phyloP scores from a whole-genome alignment of 2,888 invertebrate genomes.

The Seladonia tumulorum region DNA sequence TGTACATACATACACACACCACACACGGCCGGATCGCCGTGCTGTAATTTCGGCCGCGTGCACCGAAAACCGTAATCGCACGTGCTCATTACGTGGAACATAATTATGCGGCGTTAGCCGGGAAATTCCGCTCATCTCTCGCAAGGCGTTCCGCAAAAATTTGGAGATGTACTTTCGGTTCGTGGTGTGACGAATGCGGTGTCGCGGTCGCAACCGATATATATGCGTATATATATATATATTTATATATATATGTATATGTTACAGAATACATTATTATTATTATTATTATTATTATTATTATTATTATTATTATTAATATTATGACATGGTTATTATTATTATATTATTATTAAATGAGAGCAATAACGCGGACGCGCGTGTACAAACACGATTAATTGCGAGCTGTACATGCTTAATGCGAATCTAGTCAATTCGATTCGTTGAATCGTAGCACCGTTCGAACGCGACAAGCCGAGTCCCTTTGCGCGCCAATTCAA shows the following conservation, averaged over 20 bases:
- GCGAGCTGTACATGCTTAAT: conserved; percentile 54
- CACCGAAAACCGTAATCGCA: conserved; percentile 5
- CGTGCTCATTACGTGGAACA: conserved; percentile 12
- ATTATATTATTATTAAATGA: conserved; percentile 38
- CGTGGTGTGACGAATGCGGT: conserved; percentile 20
- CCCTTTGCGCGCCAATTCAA: conserved; percentile 35
- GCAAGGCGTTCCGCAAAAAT: not conserved
- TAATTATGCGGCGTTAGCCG: not conserved
- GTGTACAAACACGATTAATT: conserved; percentile 51
- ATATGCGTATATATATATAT: conserved; percentile 5
- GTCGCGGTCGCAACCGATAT: conserved; percentile 9
- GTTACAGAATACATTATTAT: conserved; percentile 7
- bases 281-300: conserved; percentile 12
- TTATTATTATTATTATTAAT: not conserved
- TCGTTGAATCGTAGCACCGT: conserved; percentile 62
- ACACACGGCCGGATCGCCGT: not conserved
- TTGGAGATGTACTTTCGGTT: conserved; percentile 27
- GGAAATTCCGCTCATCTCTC: not conserved
- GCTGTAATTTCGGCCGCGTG: not conserved
- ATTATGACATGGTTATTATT: not conserved
- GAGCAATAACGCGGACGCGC: conserved; percentile 55
- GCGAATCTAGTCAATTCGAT: conserved; percentile 66
- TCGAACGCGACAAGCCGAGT: conserved; percentile 46
- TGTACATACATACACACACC: not conserved
- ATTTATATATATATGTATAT: conserved; percentile 3